Conservation (phyloP, 2,113 vertebrate genomes). For the Tauraco erythrolophus region DNA sequence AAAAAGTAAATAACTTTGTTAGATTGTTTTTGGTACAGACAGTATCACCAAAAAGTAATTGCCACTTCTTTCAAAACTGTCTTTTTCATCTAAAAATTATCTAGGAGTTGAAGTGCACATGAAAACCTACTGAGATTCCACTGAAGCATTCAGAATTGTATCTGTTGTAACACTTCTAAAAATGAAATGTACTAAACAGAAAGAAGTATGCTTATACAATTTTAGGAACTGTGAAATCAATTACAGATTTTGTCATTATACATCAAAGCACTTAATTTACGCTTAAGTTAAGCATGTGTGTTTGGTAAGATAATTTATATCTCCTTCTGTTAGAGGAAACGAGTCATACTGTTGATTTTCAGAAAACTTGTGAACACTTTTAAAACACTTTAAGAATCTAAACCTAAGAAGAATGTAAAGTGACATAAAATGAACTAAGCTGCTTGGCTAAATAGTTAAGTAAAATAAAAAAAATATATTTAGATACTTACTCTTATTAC, state of each 20-base stretch:
- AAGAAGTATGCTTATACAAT: neutral
- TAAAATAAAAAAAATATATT: neutral
- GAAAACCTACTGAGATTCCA: neutral
- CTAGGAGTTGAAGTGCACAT: neutral
- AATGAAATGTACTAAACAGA: neutral
- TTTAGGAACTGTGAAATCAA: neutral
- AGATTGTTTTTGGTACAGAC: neutral
- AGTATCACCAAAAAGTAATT: neutral
- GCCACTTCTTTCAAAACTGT: neutral
- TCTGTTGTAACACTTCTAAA: neutral
- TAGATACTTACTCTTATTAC: accelerated
- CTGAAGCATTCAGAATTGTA: neutral
- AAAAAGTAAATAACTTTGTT: neutral
- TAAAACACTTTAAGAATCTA: neutral
- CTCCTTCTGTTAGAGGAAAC: neutral
- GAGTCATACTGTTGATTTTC: neutral
- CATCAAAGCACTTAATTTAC: neutral
- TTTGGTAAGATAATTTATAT: neutral
- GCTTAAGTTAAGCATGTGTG: neutral
- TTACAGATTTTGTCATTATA: neutral
- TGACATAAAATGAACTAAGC: neutral
- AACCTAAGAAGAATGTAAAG: neutral
- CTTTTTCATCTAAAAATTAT: neutral
- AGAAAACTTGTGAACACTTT: neutral
- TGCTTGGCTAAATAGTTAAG: neutral